These are phyloP conservation scores for Oreotragus oreotragus DNA, from an alignment of 2,113 vertebrate genomes.

Conservation along the genomic window DNA sequence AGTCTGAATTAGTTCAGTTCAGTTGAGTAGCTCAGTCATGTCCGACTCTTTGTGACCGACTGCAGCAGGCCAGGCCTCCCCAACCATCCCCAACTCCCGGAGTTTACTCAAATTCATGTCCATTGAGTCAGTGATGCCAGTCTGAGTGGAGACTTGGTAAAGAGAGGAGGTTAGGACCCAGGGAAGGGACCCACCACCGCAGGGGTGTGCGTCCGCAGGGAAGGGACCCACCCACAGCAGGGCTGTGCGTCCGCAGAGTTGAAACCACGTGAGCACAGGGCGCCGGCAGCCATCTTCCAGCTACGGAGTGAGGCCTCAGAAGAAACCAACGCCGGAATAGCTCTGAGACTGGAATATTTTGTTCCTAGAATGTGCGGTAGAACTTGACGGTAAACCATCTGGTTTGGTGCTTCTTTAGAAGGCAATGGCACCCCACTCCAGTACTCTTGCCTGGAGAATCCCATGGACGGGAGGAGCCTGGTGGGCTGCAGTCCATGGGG, in stretches of 20 bases:
- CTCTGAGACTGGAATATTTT: not conserved
- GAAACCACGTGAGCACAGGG: too few relatives aligned
- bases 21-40: not conserved
- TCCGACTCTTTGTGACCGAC: not conserved
- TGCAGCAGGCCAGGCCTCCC: not conserved
- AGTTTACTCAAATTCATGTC: not conserved
- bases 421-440: too few relatives aligned
- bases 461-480: too few relatives aligned
- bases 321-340: not conserved
- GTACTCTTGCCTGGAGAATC: too few relatives aligned
- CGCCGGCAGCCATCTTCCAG: not conserved
- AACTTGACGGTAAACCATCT: not conserved
- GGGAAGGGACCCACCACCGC: not conserved
- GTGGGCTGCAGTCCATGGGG: too few relatives aligned
- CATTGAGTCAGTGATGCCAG: not conserved
- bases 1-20: not conserved
- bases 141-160: not conserved
- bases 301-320: not conserved
- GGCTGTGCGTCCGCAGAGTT: fast-evolving
- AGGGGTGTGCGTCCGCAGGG: fast-evolving
- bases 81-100: not conserved
- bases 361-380: not conserved
- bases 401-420: not conserved
- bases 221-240: not conserved
- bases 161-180: not conserved